These are phyloP conservation scores for Lepidochrysops patricia DNA, from an alignment of 2,888 invertebrate species.

Conservation along the genomic window DNA sequence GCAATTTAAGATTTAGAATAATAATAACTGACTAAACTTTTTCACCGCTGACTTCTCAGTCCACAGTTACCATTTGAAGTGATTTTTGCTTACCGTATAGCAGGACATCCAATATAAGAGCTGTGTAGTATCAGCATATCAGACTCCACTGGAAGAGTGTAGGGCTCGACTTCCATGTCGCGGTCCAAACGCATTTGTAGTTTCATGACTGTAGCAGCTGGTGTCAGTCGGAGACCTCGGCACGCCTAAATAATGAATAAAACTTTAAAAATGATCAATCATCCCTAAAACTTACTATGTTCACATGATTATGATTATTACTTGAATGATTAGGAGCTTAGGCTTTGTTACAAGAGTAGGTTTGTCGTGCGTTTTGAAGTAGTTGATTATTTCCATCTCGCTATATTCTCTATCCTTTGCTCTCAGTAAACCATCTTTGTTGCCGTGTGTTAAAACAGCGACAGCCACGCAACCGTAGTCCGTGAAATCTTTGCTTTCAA, in stretches of 20 bases:
- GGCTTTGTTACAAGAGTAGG: conserved; percentile 51
- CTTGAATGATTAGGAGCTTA: conserved; percentile 52
- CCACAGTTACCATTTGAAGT: not conserved
- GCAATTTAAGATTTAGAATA: conserved; percentile 23
- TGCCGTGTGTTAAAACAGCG: conserved; percentile 52
- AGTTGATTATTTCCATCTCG: conserved; percentile 48
- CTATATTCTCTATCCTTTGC: conserved; percentile 47
- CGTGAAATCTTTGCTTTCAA: conserved; percentile 32
- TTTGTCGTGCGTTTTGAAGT: conserved; percentile 43
- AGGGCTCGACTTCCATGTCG: conserved; percentile 41
- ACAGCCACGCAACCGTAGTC: conserved; percentile 53
- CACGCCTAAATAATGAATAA: conserved; percentile 40
- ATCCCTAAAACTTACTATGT: not conserved
- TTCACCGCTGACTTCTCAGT: not conserved
- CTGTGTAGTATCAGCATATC: conserved; percentile 56
- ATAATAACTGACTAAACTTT: not conserved
- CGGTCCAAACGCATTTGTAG: conserved; percentile 27
- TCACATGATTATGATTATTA: conserved; percentile 26
- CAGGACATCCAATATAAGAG: conserved; percentile 47
- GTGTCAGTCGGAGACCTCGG: conserved; percentile 39
- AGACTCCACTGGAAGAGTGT: conserved; percentile 51
- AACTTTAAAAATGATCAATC: not conserved
- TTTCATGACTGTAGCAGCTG: conserved; percentile 25
- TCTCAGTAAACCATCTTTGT: conserved; percentile 39
- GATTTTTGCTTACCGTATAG: conserved; percentile 23